Conservation (phyloP, 2,113 vertebrate genomes). For the Podocnemis expansa region DNA sequence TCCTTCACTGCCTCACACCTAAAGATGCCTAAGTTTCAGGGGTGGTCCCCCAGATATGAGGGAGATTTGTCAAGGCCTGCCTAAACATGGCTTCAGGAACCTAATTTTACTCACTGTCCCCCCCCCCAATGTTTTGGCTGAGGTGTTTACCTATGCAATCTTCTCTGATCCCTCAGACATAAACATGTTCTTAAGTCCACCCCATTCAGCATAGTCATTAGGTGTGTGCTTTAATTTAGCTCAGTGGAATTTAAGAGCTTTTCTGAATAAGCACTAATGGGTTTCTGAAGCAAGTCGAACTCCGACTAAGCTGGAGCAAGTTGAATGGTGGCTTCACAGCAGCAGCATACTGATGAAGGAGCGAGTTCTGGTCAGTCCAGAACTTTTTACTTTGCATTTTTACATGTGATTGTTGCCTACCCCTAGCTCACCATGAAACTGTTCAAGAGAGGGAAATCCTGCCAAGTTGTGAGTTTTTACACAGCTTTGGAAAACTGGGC, state of each 20-base stretch:
- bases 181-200: not conserved
- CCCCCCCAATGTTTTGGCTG: not conserved
- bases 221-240: not conserved
- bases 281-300: not conserved
- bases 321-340: not conserved
- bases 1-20: no score
- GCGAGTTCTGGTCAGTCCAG: not conserved
- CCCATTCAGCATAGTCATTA: not conserved
- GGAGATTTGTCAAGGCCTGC: no score
- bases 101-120: not conserved
- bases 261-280: not conserved
- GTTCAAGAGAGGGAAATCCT: no score
- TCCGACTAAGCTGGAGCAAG: not conserved
- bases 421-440: no score
- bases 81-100: not conserved
- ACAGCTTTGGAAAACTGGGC: no score
- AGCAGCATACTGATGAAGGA: not conserved
- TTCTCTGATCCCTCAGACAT: not conserved
- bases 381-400: not conserved
- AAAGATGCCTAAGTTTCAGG: no score
- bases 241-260: not conserved
- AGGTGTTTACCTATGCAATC: not conserved
- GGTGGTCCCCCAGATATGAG: no score
- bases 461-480: no score
- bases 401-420: not conserved